These are phyloP conservation scores for Sander vitreus DNA, from an alignment of 2,113 vertebrate species.

Conservation along the genomic window DNA sequence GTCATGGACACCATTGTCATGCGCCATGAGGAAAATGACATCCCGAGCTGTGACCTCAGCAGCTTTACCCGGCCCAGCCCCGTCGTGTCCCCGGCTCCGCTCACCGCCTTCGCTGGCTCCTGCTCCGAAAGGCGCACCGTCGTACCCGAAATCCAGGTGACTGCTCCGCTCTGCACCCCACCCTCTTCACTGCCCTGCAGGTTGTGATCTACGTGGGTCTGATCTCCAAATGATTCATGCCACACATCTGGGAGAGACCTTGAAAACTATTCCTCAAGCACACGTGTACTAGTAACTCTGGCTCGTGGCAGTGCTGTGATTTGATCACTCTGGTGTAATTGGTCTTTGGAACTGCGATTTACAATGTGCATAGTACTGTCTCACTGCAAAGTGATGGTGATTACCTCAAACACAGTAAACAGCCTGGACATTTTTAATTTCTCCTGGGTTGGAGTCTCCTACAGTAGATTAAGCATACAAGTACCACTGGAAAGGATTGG, in stretches of 20 bases:
- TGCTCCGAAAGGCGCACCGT: constrained; percentile 91
- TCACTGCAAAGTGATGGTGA: constrained; percentile 64
- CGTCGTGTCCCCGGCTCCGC: constrained; percentile 90
- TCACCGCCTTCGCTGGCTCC: constrained; percentile 93
- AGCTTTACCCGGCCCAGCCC: constrained; percentile 95
- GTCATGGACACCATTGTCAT: constrained; percentile 99
- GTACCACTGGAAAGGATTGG: constrained; percentile 24
- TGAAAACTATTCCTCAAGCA: constrained; percentile 63
- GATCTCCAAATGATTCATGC: constrained; percentile 63
- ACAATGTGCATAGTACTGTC: constrained; percentile 50
- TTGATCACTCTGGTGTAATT: constrained; percentile 78
- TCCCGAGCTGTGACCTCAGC: constrained; percentile 98
- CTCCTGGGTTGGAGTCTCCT: constrained; percentile 20
- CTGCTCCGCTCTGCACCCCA: background rate
- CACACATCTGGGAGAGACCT: constrained; percentile 48
- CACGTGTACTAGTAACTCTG: constrained; percentile 58
- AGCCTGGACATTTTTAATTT: constrained; percentile 57
- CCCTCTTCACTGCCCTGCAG: constrained; percentile 7
- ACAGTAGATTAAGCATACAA: constrained; percentile 11
- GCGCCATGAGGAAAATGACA: constrained; percentile 98
- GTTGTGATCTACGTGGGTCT: constrained; percentile 41
- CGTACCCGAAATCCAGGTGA: constrained; percentile 97
- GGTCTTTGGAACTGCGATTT: constrained; percentile 70
- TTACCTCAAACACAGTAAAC: constrained; percentile 57
- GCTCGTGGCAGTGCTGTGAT: constrained; percentile 69